Base-by-base conservation (phyloP, 1,140 invertebrate species). In the Amphibalanus amphitrite region DNA sequence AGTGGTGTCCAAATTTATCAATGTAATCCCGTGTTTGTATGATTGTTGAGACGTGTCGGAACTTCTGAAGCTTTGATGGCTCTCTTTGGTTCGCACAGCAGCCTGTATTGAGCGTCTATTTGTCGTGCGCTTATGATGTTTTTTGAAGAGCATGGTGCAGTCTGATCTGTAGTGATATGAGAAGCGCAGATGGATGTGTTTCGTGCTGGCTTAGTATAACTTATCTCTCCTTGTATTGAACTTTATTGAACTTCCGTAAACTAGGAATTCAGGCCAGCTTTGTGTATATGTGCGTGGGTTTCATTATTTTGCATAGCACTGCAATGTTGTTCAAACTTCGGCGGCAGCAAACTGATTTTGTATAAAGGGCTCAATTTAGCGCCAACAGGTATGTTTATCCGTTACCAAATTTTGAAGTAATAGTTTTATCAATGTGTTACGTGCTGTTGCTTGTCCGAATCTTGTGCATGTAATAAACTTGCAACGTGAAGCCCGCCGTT, bases 11-110 rank as follows among this genome's bases (percentile, higher is more conserved):
- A 69, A 47, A 25, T 74, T 74, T 28, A 70, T 67, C 69, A 69
- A 69, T 6, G 72, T n/a, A 70, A 68, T 29, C 73, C 67, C 47
- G 70, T 81, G 85, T 77, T 78, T 38, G 33, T 38, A 15, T 38
- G 33, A 6, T 38, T 15, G 33, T 38, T 38, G 33, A 38, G 15
- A 38, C 15, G 33, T 38, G 15, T 38, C 33, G 15, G 33, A 15
- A 38, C 15, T 38, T 4, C 33, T 4, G 15, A 38, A 15, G 33
- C 33, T 38, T 38, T 38, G 33, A 38, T 38, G 33, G 33, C 15
- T 38, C 33, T 38, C 15, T 38, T 38, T 38, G 15, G 33, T 38
- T 38, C 15, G 4, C 33, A 38, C 33, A 38, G 33, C 33, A 38
- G 15, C 33, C 33, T 38, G 33, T 38, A 38, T 38, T 38, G 33